Percentiles rank a stretch among this genome's conserved stretches.
These are phyloP conservation scores for Synergus gifuensis DNA, from an alignment of 2,888 invertebrate species.

Conservation along the genomic window DNA sequence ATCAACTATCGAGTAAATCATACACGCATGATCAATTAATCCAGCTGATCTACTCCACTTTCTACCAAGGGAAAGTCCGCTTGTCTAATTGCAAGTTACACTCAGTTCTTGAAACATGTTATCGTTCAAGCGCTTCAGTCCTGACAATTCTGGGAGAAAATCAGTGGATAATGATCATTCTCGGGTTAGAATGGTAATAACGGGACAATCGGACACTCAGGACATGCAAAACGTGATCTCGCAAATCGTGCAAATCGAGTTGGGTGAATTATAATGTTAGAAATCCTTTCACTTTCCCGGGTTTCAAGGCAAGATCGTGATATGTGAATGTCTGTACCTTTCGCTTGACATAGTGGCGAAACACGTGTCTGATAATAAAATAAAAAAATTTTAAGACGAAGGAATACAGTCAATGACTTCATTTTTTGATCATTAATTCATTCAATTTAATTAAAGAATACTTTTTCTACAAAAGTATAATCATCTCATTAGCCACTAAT, in stretches of 20 bases:
- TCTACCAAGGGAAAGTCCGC: slow-evolving; percentile 53
- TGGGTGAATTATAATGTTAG: slow-evolving; percentile 53
- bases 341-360: slow-evolving; percentile 36
- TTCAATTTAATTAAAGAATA: no score
- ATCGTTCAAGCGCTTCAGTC: neutral
- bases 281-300: slow-evolving; percentile 70
- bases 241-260: slow-evolving; percentile 48
- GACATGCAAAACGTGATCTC: slow-evolving; percentile 53
- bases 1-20: slow-evolving; percentile 5
- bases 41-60: slow-evolving; percentile 50
- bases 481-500: no score
- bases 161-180: slow-evolving; percentile 31
- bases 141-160: slow-evolving; percentile 29
- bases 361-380: slow-evolving; percentile 17
- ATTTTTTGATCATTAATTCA: neutral
- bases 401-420: neutral
- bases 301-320: slow-evolving; percentile 67
- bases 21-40: slow-evolving; percentile 36
- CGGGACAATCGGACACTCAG: slow-evolving; percentile 28
- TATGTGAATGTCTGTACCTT: slow-evolving; percentile 50
- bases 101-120: slow-evolving; percentile 32
- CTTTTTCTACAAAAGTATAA: no score
- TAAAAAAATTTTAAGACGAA: neutral
- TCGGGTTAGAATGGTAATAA: slow-evolving; percentile 25
- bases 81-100: slow-evolving; percentile 33